These are phyloP conservation scores for Sturmia bella DNA, from an alignment of 2,888 invertebrate genomes.

Conservation along the genomic window DNA sequence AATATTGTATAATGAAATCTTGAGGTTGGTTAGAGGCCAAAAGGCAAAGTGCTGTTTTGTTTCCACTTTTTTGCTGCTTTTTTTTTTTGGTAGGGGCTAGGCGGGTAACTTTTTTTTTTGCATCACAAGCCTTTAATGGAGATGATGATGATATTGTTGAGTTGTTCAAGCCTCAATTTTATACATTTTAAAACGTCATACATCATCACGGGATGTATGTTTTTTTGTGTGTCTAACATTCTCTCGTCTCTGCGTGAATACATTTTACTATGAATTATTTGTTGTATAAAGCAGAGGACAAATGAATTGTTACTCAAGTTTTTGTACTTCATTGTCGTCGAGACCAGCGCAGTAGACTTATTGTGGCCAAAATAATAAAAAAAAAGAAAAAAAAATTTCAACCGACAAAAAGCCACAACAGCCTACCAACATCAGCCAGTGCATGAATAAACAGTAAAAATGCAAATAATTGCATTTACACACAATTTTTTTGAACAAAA, in stretches of 20 bases:
- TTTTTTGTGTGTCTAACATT: conserved; percentile 25
- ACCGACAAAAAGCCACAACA: conserved; percentile 1
- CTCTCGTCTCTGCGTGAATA: conserved; percentile 9
- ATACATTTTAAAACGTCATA: conserved; percentile 31
- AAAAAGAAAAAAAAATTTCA: conserved; percentile 12
- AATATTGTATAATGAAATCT: conserved; percentile 63
- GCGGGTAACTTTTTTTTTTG: conserved; percentile 27
- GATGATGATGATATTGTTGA: conserved; percentile 59
- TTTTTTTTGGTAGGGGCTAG: conserved; percentile 12
- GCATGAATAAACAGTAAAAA: conserved; percentile 61
- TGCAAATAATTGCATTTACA: conserved; percentile 68
- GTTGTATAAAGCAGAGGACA: conserved; percentile 52
- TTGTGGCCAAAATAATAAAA: conserved; percentile 53
- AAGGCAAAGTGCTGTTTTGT: conserved; percentile 62
- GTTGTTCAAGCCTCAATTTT: conserved; percentile 31
- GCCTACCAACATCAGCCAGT: conserved; percentile 30
- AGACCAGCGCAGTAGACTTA: conserved; percentile 49
- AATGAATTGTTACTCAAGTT: conserved; percentile 67
- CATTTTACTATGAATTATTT: conserved; percentile 34
- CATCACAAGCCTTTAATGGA: conserved; percentile 60
- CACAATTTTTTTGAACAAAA: conserved; percentile 36
- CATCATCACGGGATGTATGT: conserved; percentile 32
- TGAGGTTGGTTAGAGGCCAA: conserved; percentile 68
- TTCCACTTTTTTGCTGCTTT: conserved; percentile 15
- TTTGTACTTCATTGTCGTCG: conserved; percentile 45